phyloP scores from a whole-genome alignment of 2,113 vertebrate genomes.

The Hydrolagus affinis region DNA sequence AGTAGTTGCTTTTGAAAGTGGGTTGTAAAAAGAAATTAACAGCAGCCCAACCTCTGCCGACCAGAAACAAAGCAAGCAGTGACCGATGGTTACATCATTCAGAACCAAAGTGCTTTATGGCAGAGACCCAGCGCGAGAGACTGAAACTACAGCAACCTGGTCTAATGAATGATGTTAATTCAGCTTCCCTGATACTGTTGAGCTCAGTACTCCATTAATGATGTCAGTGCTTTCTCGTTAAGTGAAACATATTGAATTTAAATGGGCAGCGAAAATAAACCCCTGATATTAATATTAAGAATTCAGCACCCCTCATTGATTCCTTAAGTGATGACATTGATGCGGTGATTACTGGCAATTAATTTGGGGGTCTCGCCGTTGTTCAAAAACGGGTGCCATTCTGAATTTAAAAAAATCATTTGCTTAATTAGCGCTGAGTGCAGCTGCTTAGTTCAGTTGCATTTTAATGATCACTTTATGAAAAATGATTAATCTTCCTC shows the following conservation, averaged over 20 bases:
- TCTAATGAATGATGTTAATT: not conserved
- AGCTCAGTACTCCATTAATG: not conserved
- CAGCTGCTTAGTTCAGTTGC: conserved; percentile 13
- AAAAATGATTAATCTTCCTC: conserved; percentile 10
- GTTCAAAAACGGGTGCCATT: conserved; percentile 2
- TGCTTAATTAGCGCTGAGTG: not conserved
- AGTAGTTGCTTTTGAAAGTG: not conserved
- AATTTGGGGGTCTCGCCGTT: not conserved
- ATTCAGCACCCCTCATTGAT: not conserved
- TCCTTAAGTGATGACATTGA: not conserved
- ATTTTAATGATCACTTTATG: not conserved
- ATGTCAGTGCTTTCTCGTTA: not conserved
- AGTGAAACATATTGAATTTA: not conserved
- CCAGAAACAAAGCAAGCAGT: not conserved
- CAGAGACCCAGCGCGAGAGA: not conserved
- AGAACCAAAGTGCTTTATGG: not conserved
- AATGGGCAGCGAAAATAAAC: not conserved
- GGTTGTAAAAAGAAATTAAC: not conserved
- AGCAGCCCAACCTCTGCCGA: not conserved
- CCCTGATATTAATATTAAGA: not conserved
- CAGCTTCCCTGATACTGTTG: not conserved
- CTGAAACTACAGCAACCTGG: not conserved
- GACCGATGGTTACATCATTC: not conserved
- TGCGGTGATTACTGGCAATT: not conserved
- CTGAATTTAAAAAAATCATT: not conserved